Base-by-base conservation (phyloP, 2,113 vertebrate species). In the Oryzias celebensis region DNA sequence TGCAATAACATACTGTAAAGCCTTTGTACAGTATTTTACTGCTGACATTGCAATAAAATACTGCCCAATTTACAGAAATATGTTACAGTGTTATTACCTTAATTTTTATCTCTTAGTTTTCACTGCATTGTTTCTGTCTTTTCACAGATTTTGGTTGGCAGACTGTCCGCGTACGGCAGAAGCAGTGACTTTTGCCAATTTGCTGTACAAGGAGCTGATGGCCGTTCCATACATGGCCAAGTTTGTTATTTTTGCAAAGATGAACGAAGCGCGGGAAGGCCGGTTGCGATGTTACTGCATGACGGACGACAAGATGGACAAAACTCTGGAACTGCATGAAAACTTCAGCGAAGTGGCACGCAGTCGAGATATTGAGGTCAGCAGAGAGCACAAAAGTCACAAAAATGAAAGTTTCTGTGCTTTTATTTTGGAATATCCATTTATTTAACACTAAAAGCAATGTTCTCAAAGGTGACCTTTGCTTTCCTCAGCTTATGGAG, bases 261-360 rank as follows among this genome's bases (percentile, higher is more conserved):
- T 98, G 96, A 96, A 95, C 0, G 97, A 98, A 58, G 91, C 87
- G 0, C 91, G 96, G 7, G 97, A 99, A 61, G 97, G 96, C 14
- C 93, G 97, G 1, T 88, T 99, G 59, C 95, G 97, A 70, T 99
- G 97, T 85, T 99, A 98, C 91, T 99, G 97, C 84, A 97, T 99
- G 95, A 99, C 97, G 0, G 97, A 98, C 0, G 97, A 99, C 81
- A 99, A 96, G 77, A 95, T 97, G 88, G 97, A 99, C 91, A 99
- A 98, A 87, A 99, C 97, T 3, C 82, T 99, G 66, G 97, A 99
- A 87, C 94, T 97, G 80, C 97, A 98, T 0, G 97, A 99, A 77
- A 98, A 99, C 92, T 99, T 99, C 81, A 88, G 86, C 0, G 97
- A 98, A 78, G 97, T 98, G 81, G 97, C 97, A 4, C 94, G 97